Evolutionary conservation across 2,797 vertebrate genomes (phyloP).

Genomic region (Rhyacichthys aspro): DNA sequence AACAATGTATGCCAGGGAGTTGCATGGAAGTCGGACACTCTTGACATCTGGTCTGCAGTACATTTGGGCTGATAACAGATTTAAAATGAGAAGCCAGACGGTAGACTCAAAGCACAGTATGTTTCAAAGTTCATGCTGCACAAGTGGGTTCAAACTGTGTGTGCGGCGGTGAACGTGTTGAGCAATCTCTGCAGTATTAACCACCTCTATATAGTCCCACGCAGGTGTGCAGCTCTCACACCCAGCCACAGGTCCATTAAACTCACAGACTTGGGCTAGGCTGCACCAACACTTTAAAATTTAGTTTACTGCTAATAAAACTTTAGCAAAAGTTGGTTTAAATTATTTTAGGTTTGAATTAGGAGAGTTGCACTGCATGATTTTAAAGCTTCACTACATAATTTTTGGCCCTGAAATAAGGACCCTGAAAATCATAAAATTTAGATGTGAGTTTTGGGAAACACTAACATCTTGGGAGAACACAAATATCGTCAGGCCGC

Average conservation of each 20-base stretch:
- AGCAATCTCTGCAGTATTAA: slow-evolving; percentile 27
- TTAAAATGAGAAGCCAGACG: slow-evolving; percentile 12
- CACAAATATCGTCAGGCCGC: no score
- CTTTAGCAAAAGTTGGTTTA: no score
- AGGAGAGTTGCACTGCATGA: no score
- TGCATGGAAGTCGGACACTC: background rate
- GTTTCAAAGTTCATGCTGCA: slow-evolving; percentile 56
- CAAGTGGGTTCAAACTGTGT: slow-evolving; percentile 19
- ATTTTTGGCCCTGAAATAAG: no score
- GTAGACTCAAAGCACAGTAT: slow-evolving; percentile 2
- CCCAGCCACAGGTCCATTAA: slow-evolving; percentile 32
- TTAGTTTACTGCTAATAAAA: no score
- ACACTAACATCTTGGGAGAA: no score
- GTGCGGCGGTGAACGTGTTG: slow-evolving; percentile 10
- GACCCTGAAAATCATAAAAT: no score
- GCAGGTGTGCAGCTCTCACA: slow-evolving; percentile 49
- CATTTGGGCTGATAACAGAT: slow-evolving; percentile 8
- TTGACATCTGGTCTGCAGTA: slow-evolving; percentile 6
- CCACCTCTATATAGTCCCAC: slow-evolving; percentile 5
- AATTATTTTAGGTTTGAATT: no score
- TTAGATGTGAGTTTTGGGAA: no score
- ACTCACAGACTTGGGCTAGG: background rate
- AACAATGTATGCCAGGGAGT: background rate
- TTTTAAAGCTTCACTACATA: no score
- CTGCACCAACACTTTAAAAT: no score